A percentile compares a stretch with the other conserved stretches of the same genome.
Evolutionary conservation across 1,140 invertebrate species (phyloP).

Genomic region (Meteorus sp.): DNA sequence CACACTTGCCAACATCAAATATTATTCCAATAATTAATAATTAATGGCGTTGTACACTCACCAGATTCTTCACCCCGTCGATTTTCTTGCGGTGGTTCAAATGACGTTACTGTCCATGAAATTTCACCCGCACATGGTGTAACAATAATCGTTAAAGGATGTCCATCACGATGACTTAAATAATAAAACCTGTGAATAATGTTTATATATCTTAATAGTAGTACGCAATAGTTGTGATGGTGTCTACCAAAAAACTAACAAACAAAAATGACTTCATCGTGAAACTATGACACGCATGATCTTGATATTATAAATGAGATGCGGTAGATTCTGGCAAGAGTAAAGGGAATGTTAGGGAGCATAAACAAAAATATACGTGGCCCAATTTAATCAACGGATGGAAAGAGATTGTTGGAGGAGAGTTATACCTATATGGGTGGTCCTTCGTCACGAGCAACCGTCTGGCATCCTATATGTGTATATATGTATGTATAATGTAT

Average conservation of each 20-base stretch:
- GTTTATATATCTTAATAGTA: too few species aligned
- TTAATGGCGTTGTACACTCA: too few species aligned
- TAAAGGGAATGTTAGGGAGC: neutral
- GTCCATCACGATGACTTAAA: conserved; percentile 51
- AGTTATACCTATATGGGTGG: conserved; percentile 8
- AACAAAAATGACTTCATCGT: too few species aligned
- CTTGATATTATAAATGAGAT: too few species aligned
- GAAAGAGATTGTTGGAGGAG: too few species aligned
- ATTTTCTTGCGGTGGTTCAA: conserved; percentile 49
- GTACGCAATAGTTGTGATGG: too few species aligned
- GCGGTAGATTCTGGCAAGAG: neutral
- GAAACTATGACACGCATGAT: conserved; percentile 13
- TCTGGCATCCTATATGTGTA: too few species aligned
- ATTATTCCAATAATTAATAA: too few species aligned
- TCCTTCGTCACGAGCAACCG: conserved; percentile 18
- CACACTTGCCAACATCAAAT: too few species aligned
- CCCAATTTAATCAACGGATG: conserved; percentile 23
- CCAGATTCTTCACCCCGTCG: conserved; percentile 46
- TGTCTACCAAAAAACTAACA: too few species aligned
- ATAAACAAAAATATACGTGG: conserved; percentile 18
- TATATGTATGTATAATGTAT: too few species aligned
- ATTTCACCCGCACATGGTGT: conserved; percentile 55
- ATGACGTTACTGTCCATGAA: conserved; percentile 55
- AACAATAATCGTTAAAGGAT: conserved; percentile 52
- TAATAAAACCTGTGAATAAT: conserved; percentile 58